These are phyloP conservation scores for Tyrannus savana DNA, from an alignment of 2,113 vertebrate genomes.

Conservation along the genomic window DNA sequence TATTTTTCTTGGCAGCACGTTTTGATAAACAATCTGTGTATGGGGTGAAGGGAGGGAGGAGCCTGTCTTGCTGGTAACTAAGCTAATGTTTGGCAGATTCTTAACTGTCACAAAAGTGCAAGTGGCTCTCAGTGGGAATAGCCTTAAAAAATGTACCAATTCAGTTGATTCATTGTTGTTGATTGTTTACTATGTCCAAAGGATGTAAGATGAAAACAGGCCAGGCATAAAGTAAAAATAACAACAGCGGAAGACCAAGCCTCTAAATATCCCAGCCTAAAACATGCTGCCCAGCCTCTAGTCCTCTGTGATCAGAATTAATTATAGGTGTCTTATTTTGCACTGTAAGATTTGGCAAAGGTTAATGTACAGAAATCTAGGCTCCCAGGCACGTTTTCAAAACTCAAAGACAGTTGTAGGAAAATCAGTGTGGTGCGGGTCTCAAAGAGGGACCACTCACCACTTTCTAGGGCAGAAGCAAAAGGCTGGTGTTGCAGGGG, in stretches of 20 bases:
- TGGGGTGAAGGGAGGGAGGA: conserved; percentile 48
- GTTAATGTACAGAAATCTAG: neutral
- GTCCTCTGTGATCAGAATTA: neutral
- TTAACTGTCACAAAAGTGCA: conserved; percentile 67
- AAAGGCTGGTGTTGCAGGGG: neutral
- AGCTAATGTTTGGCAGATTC: conserved; percentile 64
- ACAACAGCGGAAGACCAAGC: neutral
- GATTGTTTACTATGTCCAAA: conserved; percentile 63
- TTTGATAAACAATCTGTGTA: conserved; percentile 81
- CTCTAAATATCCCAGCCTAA: neutral
- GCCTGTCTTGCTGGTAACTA: conserved; percentile 40
- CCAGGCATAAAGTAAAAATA: conserved; percentile 53
- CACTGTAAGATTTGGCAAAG: neutral
- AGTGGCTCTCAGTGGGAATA: conserved; percentile 62
- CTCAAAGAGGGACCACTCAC: neutral
- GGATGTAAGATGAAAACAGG: conserved; percentile 51
- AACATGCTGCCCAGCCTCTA: neutral
- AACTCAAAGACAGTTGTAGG: neutral
- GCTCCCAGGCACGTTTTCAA: neutral
- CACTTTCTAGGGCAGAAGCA: neutral
- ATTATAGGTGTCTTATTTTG: neutral
- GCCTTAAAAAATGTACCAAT: conserved; percentile 68
- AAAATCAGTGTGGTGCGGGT: neutral
- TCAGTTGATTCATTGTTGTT: conserved; percentile 69
- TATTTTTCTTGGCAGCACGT: conserved; percentile 75